Evolutionary conservation across 1,140 invertebrate genomes (phyloP).

Genomic region (Leptinotarsa undecemlineata): DNA sequence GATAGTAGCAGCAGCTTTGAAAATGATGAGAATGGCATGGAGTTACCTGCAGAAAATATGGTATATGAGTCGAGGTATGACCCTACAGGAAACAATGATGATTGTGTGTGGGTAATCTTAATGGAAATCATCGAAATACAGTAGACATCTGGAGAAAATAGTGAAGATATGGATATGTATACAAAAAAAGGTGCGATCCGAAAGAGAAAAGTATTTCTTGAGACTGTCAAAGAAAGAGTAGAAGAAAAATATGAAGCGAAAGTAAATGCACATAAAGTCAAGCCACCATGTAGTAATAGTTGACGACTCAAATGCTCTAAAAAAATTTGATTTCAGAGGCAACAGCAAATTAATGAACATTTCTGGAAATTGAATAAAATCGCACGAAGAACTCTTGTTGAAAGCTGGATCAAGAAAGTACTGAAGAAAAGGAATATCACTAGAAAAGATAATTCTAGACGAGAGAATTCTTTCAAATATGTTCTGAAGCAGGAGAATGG

Average conservation of each 20-base stretch:
- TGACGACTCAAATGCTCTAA: conserved; percentile 28
- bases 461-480: conserved; percentile 26
- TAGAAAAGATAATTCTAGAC: conserved; percentile 14
- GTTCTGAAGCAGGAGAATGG: conserved; percentile 19
- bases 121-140: neutral
- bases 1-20: neutral
- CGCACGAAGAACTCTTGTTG: conserved; percentile 23
- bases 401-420: conserved; percentile 22
- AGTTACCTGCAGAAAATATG: neutral
- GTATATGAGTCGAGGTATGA: neutral
- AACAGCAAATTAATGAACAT: conserved; percentile 30
- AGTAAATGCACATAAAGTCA: conserved; percentile 21
- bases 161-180: conserved; percentile 9
- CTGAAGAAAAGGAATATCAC: conserved; percentile 25
- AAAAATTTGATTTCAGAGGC: conserved; percentile 20
- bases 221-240: conserved; percentile 23
- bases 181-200: conserved; percentile 22
- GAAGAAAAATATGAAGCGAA: conserved; percentile 24
- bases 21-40: neutral
- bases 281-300: conserved; percentile 28
- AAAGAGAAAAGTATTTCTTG: conserved; percentile 29
- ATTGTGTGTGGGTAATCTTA: neutral
- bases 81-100: neutral
- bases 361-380: conserved; percentile 21
- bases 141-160: neutral